phyloP scores from a whole-genome alignment of 2,797 vertebrate species.

The Sebastes baramenuke region DNA sequence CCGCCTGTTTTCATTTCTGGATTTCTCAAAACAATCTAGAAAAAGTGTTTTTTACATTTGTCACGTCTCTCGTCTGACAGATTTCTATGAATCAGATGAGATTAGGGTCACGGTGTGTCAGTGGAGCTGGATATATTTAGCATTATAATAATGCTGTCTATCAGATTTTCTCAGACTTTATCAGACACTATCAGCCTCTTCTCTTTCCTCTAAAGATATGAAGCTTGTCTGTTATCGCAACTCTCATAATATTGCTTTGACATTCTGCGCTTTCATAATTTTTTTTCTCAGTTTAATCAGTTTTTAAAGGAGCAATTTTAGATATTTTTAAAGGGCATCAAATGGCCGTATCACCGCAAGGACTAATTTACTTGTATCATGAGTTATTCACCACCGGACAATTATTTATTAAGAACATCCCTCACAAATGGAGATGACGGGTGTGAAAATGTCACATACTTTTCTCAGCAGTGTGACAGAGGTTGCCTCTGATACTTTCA shows the following conservation, averaged over 20 bases:
- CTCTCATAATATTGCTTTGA: background rate
- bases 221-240: background rate
- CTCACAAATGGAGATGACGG: background rate
- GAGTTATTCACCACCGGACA: background rate
- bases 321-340: background rate
- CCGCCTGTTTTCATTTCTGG: background rate
- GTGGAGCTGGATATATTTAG: conserved; percentile 55
- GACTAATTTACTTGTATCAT: background rate
- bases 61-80: conserved; percentile 18
- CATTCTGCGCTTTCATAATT: background rate
- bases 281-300: background rate
- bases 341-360: background rate
- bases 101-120: conserved; percentile 20
- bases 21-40: background rate
- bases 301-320: background rate
- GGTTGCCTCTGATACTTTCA: background rate
- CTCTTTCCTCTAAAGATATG: conserved; percentile 62
- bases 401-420: background rate
- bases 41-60: background rate
- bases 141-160: conserved; percentile 55
- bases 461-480: background rate
- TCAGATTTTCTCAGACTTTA: conserved; percentile 76
- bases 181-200: conserved; percentile 58
- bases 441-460: background rate
- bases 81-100: conserved; percentile 75